Evolutionary conservation across 2,113 vertebrate genomes (phyloP).

Genomic region (Varanus salvator): DNA sequence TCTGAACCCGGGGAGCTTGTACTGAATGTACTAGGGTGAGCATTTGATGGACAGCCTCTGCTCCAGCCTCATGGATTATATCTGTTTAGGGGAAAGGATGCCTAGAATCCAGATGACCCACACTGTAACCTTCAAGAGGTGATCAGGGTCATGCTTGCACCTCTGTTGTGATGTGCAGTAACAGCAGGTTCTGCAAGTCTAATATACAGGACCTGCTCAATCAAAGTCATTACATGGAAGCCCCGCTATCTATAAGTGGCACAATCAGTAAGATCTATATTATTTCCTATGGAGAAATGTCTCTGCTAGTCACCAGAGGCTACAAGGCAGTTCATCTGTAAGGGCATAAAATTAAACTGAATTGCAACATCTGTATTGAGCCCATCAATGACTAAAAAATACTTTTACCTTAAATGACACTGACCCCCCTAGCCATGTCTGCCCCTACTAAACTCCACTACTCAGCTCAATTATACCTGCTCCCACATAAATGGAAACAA

Average conservation of each 20-base stretch:
- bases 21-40: not conserved
- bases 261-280: not conserved
- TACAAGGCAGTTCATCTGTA: not conserved
- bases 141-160: not conserved
- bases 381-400: not conserved
- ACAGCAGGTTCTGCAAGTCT: not conserved
- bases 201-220: not conserved
- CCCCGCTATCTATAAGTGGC: not conserved
- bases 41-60: not conserved
- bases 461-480: no score
- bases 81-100: not conserved
- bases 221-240: not conserved
- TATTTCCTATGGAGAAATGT: not conserved
- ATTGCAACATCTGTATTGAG: not conserved
- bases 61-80: not conserved
- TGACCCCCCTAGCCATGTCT: not conserved
- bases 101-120: not conserved
- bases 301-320: not conserved
- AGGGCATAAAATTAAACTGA: not conserved
- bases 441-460: not conserved
- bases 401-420: not conserved
- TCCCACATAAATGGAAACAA: no score
- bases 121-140: not conserved
- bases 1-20: not conserved
- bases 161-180: not conserved